Percentiles rank a stretch among this genome's conserved stretches.
Evolutionary conservation across 1,140 invertebrate species (phyloP).

Genomic region (Eubasilissa regina): DNA sequence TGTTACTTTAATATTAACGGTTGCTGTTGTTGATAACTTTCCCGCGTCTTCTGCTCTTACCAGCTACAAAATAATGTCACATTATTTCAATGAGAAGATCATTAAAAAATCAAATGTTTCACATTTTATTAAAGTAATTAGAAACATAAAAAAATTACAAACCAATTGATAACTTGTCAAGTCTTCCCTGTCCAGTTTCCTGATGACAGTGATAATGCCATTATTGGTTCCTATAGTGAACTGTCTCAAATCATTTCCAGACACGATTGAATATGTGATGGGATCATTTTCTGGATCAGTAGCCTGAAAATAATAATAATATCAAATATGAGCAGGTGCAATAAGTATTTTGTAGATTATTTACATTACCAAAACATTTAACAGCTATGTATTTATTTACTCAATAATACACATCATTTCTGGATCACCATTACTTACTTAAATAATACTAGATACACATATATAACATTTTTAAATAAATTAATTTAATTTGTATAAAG

Average conservation of each 20-base stretch:
- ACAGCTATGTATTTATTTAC: too few relatives aligned
- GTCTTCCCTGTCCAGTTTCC: slow-evolving; percentile 89
- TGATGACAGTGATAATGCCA: slow-evolving; percentile 87
- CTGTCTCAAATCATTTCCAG: slow-evolving; percentile 88
- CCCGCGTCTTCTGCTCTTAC: slow-evolving; percentile 90
- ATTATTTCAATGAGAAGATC: too few relatives aligned
- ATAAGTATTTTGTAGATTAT: too few relatives aligned
- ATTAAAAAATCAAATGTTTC: too few relatives aligned
- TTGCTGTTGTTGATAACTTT: slow-evolving; percentile 85
- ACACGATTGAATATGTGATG: slow-evolving; percentile 87
- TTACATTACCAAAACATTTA: too few relatives aligned
- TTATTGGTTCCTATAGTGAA: slow-evolving; percentile 88
- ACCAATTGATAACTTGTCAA: slow-evolving; percentile 88
- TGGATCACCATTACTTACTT: background rate
- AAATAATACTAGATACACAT: background rate
- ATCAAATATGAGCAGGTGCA: too few relatives aligned
- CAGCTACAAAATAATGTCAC: slow-evolving; percentile 70
- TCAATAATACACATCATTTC: background rate
- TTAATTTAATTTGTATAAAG: background rate
- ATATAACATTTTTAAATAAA: background rate
- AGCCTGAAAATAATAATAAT: slow-evolving; percentile 76
- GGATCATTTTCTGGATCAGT: slow-evolving; percentile 91
- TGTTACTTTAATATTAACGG: slow-evolving; percentile 89
- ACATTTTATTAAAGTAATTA: too few relatives aligned
- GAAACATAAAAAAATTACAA: too few relatives aligned